phyloP scores from a whole-genome alignment of 2,797 vertebrate species.

The Odontamblyopus lacepedii region DNA sequence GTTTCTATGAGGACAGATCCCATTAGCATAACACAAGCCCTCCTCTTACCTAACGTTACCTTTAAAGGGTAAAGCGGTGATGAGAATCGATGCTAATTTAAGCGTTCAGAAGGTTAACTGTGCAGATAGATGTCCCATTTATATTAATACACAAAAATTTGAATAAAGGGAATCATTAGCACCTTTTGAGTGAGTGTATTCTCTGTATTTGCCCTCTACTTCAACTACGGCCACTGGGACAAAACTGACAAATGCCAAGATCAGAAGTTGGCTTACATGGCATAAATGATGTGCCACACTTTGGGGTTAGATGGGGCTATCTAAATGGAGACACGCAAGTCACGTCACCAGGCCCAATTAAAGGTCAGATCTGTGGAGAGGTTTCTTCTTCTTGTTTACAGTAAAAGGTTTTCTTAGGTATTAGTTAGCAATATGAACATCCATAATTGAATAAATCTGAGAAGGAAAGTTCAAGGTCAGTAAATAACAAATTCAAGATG shows the following conservation, averaged over 20 bases:
- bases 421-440: too few species aligned
- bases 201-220: not conserved
- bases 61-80: constrained; percentile 6
- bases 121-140: not conserved
- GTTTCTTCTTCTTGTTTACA: too few species aligned
- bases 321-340: too few species aligned
- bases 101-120: not conserved
- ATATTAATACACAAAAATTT: not conserved
- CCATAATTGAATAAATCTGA: too few species aligned
- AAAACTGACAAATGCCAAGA: not conserved
- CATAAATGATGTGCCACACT: not conserved
- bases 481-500: too few species aligned
- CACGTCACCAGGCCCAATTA: too few species aligned
- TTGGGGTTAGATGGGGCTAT: too few species aligned
- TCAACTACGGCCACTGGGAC: not conserved
- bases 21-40: not conserved
- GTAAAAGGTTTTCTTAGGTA: too few species aligned
- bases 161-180: not conserved
- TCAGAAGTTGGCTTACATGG: not conserved
- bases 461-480: too few species aligned
- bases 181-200: not conserved
- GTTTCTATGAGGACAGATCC: not conserved
- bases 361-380: too few species aligned
- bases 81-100: constrained; percentile 6
- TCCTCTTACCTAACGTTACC: not conserved